Conservation (phyloP, 2,888 invertebrate species). For the Nephrotoma guestfalica region DNA sequence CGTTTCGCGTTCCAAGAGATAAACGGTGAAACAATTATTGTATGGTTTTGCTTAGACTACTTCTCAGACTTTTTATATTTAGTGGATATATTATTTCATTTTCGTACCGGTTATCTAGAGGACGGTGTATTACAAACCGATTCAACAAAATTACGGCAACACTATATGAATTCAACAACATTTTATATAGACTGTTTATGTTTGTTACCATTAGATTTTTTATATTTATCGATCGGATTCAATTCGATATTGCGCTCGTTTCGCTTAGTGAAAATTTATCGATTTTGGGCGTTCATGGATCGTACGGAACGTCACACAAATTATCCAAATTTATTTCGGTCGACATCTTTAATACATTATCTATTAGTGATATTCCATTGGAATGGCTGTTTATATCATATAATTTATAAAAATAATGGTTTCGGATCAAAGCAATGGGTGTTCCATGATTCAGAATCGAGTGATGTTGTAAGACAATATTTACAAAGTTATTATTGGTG, state of each 20-base stretch:
- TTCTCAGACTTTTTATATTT: slow-evolving; percentile 92
- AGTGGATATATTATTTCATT: slow-evolving; percentile 93
- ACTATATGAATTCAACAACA: slow-evolving; percentile 94
- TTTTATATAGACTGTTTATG: slow-evolving; percentile 99
- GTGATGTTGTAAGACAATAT: slow-evolving; percentile 87
- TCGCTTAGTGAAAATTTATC: slow-evolving; percentile 92
- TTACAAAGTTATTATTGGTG: slow-evolving; percentile 98
- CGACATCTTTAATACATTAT: slow-evolving; percentile 87
- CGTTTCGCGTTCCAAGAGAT: slow-evolving; percentile 98
- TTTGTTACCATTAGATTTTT: slow-evolving; percentile 91
- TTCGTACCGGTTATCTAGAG: slow-evolving; percentile 92
- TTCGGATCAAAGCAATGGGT: slow-evolving; percentile 90
- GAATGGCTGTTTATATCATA: slow-evolving; percentile 98
- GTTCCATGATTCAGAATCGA: slow-evolving; percentile 70
- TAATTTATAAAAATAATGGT: slow-evolving; percentile 89
- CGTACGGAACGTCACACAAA: slow-evolving; percentile 96
- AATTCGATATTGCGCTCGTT: slow-evolving; percentile 92
- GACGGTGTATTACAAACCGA: slow-evolving; percentile 97
- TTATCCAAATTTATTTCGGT: slow-evolving; percentile 93
- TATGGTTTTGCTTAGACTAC: slow-evolving; percentile 97
- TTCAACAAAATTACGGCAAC: slow-evolving; percentile 78
- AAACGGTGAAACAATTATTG: slow-evolving; percentile 75
- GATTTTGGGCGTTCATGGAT: slow-evolving; percentile 98
- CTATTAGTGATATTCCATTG: slow-evolving; percentile 97
- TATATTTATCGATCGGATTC: slow-evolving; percentile 93